phyloP scores from a whole-genome alignment of 2,797 vertebrate species.

The Lepus oiostolus region DNA sequence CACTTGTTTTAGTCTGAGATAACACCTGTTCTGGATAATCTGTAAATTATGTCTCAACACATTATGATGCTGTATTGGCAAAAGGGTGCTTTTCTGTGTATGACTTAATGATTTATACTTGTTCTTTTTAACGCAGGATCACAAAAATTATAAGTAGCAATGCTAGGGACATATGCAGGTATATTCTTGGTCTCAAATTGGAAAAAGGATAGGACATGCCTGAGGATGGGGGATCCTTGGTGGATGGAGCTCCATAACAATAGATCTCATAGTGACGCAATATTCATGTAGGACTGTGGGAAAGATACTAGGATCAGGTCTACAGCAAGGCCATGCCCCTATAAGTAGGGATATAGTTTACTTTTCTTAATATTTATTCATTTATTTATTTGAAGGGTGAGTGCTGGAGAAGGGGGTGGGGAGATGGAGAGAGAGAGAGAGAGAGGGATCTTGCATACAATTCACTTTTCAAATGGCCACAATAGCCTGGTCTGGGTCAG shows the following conservation, averaged over 20 bases:
- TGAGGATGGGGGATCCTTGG: neutral
- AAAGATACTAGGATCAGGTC: neutral
- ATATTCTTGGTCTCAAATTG: neutral
- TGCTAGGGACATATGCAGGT: neutral
- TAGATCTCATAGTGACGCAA: neutral
- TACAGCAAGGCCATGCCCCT: neutral
- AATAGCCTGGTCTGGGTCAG: too few relatives aligned
- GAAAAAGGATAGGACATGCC: fast-evolving
- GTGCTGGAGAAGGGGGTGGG: too few relatives aligned
- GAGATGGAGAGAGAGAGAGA: too few relatives aligned
- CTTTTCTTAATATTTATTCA: neutral
- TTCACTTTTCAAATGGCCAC: too few relatives aligned
- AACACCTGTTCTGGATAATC: neutral
- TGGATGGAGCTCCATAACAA: neutral
- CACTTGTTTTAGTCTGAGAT: neutral
- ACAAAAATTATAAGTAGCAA: neutral
- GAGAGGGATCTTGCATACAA: too few relatives aligned
- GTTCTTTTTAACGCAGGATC: neutral
- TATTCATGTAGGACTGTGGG: neutral
- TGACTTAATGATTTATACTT: neutral
- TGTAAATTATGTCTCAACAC: neutral
- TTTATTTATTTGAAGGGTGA: too few relatives aligned
- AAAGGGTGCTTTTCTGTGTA: neutral
- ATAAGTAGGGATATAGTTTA: neutral
- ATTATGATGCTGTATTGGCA: neutral